Evolutionary conservation across 2,888 invertebrate genomes (phyloP).

Genomic region (Scaptomyza flava): DNA sequence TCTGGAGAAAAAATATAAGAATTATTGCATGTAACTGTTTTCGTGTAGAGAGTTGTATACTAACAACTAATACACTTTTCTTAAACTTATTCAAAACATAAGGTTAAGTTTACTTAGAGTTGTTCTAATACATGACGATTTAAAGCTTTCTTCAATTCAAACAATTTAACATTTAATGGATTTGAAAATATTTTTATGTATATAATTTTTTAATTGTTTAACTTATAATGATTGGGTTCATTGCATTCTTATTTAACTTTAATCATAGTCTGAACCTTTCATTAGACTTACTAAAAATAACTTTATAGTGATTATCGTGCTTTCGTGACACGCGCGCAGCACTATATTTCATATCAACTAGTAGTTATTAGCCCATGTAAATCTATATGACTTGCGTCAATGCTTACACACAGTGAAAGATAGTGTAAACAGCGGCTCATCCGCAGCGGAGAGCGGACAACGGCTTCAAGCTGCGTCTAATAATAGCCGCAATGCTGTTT

Average conservation of each 20-base stretch:
- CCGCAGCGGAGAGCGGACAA: slow-evolving; percentile 44
- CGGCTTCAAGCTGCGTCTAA: slow-evolving; percentile 59
- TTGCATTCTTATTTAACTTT: neutral
- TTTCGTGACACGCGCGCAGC: slow-evolving; percentile 23
- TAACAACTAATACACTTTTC: too few species aligned
- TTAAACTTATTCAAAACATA: too few species aligned
- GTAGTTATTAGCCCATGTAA: slow-evolving; percentile 33
- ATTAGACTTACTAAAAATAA: neutral
- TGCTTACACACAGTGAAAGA: slow-evolving; percentile 33
- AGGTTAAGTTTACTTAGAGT: too few species aligned
- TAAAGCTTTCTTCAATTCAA: too few species aligned
- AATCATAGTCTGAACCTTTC: neutral
- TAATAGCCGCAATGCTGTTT: slow-evolving; percentile 65
- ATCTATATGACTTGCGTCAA: slow-evolving; percentile 51
- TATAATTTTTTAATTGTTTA: too few species aligned
- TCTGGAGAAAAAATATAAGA: too few species aligned
- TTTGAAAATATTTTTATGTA: too few species aligned
- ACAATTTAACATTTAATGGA: too few species aligned
- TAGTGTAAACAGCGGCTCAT: slow-evolving; percentile 52
- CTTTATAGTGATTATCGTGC: neutral
- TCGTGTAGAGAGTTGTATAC: too few species aligned
- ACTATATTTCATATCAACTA: slow-evolving; percentile 30
- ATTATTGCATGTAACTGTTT: too few species aligned
- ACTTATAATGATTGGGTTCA: too few species aligned
- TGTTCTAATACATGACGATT: too few species aligned